Evolutionary conservation across 2,113 vertebrate genomes (phyloP), one percentile per base, ranked within the genome.

Genomic region (Morone saxatilis): DNA sequence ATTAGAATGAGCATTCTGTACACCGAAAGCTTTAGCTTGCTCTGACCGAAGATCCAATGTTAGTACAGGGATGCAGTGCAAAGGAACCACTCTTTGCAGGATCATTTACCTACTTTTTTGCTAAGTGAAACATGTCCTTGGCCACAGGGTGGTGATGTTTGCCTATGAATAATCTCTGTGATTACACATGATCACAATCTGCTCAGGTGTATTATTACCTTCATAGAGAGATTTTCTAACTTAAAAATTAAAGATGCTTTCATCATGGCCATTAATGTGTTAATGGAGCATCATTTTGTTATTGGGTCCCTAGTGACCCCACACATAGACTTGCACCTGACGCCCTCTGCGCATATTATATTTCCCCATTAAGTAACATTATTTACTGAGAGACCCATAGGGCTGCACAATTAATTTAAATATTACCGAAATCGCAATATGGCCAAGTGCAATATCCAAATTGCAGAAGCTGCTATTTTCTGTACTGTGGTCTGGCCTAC

Each of bases 71-170:
- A 16, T 56, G 6, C 0, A 6, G 5, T 22, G 5, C 19, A 62
- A 6, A 3, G 40, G 16, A 45, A 16, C 3, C 8, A 3, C 3
- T 41, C 20, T 63, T 47, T 80, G 50, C 8, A 41, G 57, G 47
- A 68, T 86, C 9, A 20, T 13, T 10, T 31, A 36, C 22, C 4
- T 51, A 3, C 31, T 25, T 16, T 65, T 60, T n/a, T 17, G 1
- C 4, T 59, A n/a, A 75, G 53, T 45, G 54, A 80, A 76, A n/a
- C 50, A 45, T 69, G 60, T 63, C n/a, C 48, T 61, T 38, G 57
- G 73, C 92, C 93, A 93, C 93, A 90, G 83, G 94, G 90, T 91
- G 94, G 92, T 62, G 90, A 91, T 95, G 86, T 93, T 91, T 77
- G 68, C 74, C 81, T 77, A 59, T 80, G 50, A 85, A 93, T 87